Evolutionary conservation across 2,888 invertebrate species (phyloP).

Genomic region (Bombylius discolor): DNA sequence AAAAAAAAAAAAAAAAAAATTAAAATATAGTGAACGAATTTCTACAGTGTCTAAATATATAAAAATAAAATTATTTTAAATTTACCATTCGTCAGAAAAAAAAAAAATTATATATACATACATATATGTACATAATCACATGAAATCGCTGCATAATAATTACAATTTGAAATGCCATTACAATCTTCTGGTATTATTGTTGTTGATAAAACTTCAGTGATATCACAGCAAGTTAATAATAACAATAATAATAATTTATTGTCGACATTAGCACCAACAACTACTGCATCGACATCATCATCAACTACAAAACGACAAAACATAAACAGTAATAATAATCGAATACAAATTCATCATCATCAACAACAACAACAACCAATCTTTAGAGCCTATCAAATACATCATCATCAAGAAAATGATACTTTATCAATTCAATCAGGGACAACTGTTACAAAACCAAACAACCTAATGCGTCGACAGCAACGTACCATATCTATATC

Average conservation of each 20-base stretch:
- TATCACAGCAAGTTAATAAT: conserved; percentile 15
- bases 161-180: conserved; percentile 22
- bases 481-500: conserved; percentile 17
- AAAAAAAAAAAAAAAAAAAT: not conserved
- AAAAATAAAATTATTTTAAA: too few species aligned
- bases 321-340: conserved; percentile 8
- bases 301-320: conserved; percentile 15
- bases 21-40: not conserved
- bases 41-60: too few species aligned
- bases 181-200: conserved; percentile 29
- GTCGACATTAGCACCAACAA: conserved; percentile 12
- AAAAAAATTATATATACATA: too few species aligned
- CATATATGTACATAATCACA: not conserved
- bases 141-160: not conserved
- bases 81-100: not conserved
- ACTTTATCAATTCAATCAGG: not conserved
- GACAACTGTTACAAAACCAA: not conserved
- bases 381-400: not conserved
- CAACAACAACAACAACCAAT: not conserved
- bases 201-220: conserved; percentile 24
- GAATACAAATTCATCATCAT: conserved; percentile 6
- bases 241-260: conserved; percentile 5
- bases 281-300: conserved; percentile 13
- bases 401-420: not conserved
- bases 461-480: conserved; percentile 17